These are phyloP conservation scores for Mystacides longicornis DNA, from an alignment of 2,888 invertebrate species.

Conservation along the genomic window DNA sequence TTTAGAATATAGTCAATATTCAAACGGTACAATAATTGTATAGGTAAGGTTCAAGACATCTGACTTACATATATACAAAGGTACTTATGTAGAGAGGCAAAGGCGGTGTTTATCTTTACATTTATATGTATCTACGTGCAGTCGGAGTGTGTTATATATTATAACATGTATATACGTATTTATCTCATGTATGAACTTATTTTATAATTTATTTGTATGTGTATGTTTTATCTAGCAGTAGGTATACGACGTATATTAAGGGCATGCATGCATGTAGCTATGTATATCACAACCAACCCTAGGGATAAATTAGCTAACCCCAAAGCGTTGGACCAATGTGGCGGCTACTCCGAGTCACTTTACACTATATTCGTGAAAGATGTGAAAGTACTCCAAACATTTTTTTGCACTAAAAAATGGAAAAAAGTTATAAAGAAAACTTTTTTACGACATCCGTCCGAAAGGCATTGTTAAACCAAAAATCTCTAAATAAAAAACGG, in stretches of 20 bases:
- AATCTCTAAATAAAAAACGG: no score
- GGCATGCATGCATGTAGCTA: background rate
- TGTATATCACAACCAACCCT: constrained; percentile 6
- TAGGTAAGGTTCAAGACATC: background rate
- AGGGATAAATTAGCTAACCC: constrained; percentile 18
- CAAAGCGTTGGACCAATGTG: constrained; percentile 11
- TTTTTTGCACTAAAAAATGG: no score
- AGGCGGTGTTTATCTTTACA: background rate
- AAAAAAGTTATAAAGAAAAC: no score
- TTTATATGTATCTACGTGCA: background rate
- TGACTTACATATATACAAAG: background rate
- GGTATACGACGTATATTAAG: background rate
- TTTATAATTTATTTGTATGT: background rate
- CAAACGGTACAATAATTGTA: background rate
- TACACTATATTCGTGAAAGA: background rate
- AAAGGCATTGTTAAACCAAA: no score
- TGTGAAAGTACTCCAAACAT: no score
- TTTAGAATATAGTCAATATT: no score
- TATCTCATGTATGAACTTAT: background rate
- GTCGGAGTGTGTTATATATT: background rate
- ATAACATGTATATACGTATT: background rate
- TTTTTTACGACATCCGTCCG: no score
- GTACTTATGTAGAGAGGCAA: no score
- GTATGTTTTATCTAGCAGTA: no score
- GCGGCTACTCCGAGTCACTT: background rate